Conservation (phyloP, 2,113 vertebrate species). For the Reinhardtius hippoglossoides region DNA sequence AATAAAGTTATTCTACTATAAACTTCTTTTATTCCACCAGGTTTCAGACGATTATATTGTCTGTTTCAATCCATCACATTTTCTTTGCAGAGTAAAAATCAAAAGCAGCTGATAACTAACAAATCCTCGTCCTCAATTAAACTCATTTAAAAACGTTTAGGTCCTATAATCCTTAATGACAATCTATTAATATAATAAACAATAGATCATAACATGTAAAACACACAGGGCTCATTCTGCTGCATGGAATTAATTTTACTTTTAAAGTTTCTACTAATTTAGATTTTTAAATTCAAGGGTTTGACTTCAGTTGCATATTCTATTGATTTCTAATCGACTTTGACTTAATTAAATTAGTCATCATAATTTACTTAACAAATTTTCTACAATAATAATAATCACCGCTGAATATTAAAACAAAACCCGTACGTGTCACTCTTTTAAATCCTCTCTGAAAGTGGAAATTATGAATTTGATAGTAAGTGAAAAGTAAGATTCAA, state of each 20-base stretch:
- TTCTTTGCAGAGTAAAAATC: background rate
- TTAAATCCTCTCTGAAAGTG: background rate
- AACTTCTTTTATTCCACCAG: background rate
- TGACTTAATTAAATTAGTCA: too few relatives aligned
- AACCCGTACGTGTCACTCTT: background rate
- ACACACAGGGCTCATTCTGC: background rate
- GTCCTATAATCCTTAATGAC: too few relatives aligned
- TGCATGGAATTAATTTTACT: background rate
- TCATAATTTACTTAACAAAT: too few relatives aligned
- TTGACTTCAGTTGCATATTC: background rate
- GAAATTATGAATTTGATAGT: background rate
- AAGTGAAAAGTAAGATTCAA: background rate
- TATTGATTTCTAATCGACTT: background rate
- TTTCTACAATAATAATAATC: too few relatives aligned
- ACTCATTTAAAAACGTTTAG: too few relatives aligned
- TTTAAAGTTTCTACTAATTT: background rate
- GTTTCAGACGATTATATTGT: background rate
- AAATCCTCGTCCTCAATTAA: too few relatives aligned
- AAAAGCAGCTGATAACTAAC: background rate
- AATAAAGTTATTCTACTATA: background rate
- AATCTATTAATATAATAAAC: background rate
- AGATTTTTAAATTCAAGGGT: background rate
- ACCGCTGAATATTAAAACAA: background rate
- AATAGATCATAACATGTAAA: too few relatives aligned
- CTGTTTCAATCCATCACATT: background rate